Conservation (phyloP, 37 sponge, comb jelly and placozoan genomes). For the Ephydatia muelleri region DNA sequence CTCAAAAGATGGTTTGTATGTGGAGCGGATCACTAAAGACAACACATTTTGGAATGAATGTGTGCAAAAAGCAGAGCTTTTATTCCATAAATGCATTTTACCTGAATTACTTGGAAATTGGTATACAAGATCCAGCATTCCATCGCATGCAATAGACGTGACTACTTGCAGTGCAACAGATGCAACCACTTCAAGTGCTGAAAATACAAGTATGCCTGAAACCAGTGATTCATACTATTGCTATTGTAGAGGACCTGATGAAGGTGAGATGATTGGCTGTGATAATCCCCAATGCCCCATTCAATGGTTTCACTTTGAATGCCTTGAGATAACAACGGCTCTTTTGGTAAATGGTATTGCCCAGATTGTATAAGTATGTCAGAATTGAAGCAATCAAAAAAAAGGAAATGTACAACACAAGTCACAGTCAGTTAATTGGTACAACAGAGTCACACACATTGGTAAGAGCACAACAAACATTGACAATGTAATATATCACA, state of each 20-base stretch:
- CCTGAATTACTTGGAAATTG: conserved; percentile 63
- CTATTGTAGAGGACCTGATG: conserved; percentile 36
- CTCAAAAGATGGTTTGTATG: conserved; percentile 14
- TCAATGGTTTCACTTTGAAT: too few species aligned
- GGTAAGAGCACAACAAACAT: conserved; percentile 56
- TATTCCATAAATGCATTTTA: conserved; percentile 26
- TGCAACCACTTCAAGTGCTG: background rate
- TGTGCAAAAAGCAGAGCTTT: background rate
- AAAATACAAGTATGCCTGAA: background rate
- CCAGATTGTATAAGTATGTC: conserved; percentile 33
- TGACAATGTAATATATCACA: conserved; percentile 37
- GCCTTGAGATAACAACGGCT: too few species aligned
- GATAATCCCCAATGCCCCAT: too few species aligned
- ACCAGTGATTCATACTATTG: conserved; percentile 20
- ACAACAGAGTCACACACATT: conserved; percentile 65
- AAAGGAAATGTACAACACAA: background rate
- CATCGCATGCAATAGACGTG: background rate
- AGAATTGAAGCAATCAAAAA: background rate
- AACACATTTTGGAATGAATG: conserved; percentile 13
- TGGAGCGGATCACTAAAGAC: conserved; percentile 38
- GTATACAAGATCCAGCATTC: conserved; percentile 16
- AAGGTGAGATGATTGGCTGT: conserved; percentile 64
- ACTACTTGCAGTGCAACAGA: background rate
- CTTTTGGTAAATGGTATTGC: too few species aligned
- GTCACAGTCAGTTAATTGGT: conserved; percentile 45